Conservation (phyloP, 2,888 invertebrate genomes). For the Graphium colonna region DNA sequence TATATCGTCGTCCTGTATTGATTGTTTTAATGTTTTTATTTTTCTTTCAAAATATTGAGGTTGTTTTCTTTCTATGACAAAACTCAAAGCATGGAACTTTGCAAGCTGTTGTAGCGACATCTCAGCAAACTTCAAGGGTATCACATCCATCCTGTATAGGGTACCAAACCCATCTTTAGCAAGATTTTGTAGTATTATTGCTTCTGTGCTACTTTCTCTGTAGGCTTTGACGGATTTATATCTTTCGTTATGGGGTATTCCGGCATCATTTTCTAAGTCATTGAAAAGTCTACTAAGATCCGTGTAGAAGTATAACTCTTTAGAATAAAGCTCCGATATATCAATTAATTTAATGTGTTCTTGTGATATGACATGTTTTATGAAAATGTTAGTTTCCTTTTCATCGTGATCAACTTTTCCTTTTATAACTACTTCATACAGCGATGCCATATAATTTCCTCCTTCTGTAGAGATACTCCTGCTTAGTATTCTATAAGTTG, state of each 20-base stretch:
- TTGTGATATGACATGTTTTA: conserved; percentile 39
- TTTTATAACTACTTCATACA: conserved; percentile 44
- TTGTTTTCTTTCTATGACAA: conserved; percentile 36
- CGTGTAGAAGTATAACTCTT: conserved; percentile 41
- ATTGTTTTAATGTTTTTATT: conserved; percentile 32
- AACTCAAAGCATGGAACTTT: too few relatives aligned
- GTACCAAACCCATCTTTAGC: conserved; percentile 38
- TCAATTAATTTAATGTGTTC: conserved; percentile 31
- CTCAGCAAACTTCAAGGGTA: too few relatives aligned
- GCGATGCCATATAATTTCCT: conserved; percentile 44
- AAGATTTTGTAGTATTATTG: conserved; percentile 49
- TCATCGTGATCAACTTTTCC: conserved; percentile 40
- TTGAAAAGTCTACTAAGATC: conserved; percentile 35
- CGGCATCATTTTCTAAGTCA: conserved; percentile 37
- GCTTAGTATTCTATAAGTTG: conserved; percentile 30
- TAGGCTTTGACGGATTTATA: too few relatives aligned
- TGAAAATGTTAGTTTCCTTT: conserved; percentile 46
- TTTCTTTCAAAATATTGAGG: conserved; percentile 33
- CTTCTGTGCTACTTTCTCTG: conserved; percentile 36
- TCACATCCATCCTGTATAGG: conserved; percentile 30
- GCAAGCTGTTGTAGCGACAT: too few relatives aligned
- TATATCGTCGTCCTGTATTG: conserved; percentile 35
- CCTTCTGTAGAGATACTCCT: conserved; percentile 40
- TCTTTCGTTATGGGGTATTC: conserved; percentile 39
- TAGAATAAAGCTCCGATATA: conserved; percentile 34